Base-by-base conservation (phyloP, 2,888 invertebrate species). In the Synanthedon andrenaeformis region DNA sequence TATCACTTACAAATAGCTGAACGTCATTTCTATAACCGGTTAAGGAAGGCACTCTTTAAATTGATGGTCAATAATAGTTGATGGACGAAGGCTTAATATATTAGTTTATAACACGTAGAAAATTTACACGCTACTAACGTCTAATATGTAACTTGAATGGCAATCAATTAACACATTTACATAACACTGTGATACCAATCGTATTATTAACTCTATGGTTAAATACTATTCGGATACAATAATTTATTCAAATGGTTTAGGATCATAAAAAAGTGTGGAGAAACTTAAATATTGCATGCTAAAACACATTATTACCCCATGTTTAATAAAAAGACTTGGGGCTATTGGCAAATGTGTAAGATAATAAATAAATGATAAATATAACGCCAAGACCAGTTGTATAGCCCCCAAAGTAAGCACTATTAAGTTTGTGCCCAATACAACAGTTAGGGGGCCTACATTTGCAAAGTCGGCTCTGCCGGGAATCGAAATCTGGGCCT, bases 91-190 rank as follows among this genome's bases (percentile, higher is more conserved):
- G 13, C 45, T n/a, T 14, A 14, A 45, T n/a, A 45, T n/a, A 14
- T 13, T 13, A 13, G 13, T 45, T 14, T 45, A 45, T 45, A 45
- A 63, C 59, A 62, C 58, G 55, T 57, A 62, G n/a, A n/a, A n/a
- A n/a, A 65, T 65, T 67, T 62, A 65, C 66, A 64, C 66, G 62
- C 62, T 62, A 62, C 56, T 54, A 59, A 52, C 61, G 51, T 54
- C 61, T 64, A 56, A 60, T 45, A 45, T 45, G 11, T 14, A 35
- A 35, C 13, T 14, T 13, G 6, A 45, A 45, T 12, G 45, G 45
- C 45, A 45, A 45, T 45, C 45, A 45, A 45, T 63, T 60, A 59
- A 59, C 45, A 52, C 49, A n/a, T 13, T 51, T 54, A 51, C 41
- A 57, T 55, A 54, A 52, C 45, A 57, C 66, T 64, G 61, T 59